Conservation (phyloP, 1,140 invertebrate genomes). For the Drosophila subpulchrella region DNA sequence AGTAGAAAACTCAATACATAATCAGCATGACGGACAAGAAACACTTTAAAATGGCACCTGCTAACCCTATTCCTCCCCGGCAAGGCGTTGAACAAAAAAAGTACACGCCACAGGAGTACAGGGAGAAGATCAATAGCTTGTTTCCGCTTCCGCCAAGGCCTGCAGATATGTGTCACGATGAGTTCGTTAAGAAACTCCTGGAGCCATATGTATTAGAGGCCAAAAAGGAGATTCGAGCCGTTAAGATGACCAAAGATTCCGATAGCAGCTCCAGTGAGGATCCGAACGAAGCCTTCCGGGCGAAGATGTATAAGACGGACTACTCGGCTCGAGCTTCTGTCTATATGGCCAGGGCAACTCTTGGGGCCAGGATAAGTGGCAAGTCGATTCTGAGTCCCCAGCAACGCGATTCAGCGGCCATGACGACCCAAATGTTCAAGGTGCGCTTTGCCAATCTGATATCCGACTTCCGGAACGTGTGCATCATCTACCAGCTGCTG, state of each 20-base stretch:
- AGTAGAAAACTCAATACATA: background rate
- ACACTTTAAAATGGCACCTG: background rate
- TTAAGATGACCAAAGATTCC: background rate
- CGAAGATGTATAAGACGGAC: conserved; percentile 16
- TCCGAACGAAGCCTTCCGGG: conserved; percentile 4
- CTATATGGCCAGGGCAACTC: background rate
- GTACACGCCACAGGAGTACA: background rate
- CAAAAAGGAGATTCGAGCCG: background rate
- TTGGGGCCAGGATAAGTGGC: background rate
- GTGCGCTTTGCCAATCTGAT: conserved; percentile 29
- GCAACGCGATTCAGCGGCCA: conserved; percentile 6
- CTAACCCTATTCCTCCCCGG: background rate
- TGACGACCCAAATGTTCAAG: conserved; percentile 23
- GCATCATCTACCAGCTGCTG: conserved; percentile 34
- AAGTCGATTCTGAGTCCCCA: background rate
- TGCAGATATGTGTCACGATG: conserved; percentile 12
- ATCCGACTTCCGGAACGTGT: conserved; percentile 18
- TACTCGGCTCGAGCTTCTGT: background rate
- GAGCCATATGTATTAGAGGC: conserved; percentile 5
- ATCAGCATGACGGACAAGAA: background rate
- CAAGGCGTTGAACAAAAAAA: background rate
- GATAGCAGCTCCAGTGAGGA: background rate
- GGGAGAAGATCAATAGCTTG: conserved; percentile 13
- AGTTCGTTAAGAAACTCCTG: conserved; percentile 5
- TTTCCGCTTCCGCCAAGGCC: conserved; percentile 26